Conservation (phyloP, 2,797 vertebrate species). For the Chaetodon trifasciatus region DNA sequence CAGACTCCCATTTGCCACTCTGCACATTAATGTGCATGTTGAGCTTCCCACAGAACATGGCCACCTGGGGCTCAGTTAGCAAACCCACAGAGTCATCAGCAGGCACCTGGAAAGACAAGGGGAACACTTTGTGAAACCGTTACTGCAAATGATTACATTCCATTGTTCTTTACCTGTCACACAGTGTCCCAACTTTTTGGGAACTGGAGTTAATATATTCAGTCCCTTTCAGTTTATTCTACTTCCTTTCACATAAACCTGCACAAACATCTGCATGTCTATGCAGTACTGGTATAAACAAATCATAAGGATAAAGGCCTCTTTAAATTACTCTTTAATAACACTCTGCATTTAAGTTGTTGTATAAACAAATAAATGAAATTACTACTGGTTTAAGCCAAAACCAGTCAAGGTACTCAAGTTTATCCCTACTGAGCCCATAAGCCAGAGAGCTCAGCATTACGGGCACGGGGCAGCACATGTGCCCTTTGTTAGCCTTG, state of each 20-base stretch:
- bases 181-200: too few species aligned
- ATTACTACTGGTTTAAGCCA: slow-evolving; percentile 31
- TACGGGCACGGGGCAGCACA: slow-evolving; percentile 22
- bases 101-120: slow-evolving; percentile 77
- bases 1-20: slow-evolving; percentile 97
- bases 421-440: slow-evolving; percentile 44
- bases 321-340: slow-evolving; percentile 33
- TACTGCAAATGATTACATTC: too few species aligned
- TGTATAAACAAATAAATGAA: slow-evolving; percentile 24
- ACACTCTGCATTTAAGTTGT: slow-evolving; percentile 28
- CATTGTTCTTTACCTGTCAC: too few species aligned
- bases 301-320: slow-evolving; percentile 28
- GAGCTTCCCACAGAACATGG: slow-evolving; percentile 97
- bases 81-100: slow-evolving; percentile 82
- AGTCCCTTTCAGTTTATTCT: slow-evolving; percentile 16
- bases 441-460: slow-evolving; percentile 32
- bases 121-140: too few species aligned
- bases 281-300: slow-evolving; percentile 32
- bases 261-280: slow-evolving; percentile 8
- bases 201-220: neutral
- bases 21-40: slow-evolving; percentile 99
- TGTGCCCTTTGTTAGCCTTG: slow-evolving; percentile 19
- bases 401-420: slow-evolving; percentile 5
- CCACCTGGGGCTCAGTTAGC: slow-evolving; percentile 95
- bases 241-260: slow-evolving; percentile 11